Base-by-base conservation (phyloP, 2,797 vertebrate genomes). In the Garrulus glandarius region DNA sequence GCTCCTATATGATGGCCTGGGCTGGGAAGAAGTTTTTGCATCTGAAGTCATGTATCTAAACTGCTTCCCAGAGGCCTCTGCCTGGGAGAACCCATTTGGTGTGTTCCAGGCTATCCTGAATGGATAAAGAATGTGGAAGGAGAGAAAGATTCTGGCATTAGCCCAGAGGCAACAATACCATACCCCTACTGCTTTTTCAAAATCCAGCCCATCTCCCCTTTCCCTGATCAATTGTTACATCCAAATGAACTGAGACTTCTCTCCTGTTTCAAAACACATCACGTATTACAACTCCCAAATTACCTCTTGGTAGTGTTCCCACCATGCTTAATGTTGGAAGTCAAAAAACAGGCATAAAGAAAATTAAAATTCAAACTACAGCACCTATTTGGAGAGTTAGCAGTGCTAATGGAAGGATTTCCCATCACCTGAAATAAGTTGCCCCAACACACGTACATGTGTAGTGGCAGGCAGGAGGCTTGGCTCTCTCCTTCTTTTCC, bases 381-480 rank as follows among this genome's bases (percentile, higher is more conserved):
- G 36, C 65, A 32, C 11, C 16, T 17, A 1, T 34, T 30, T 57
- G 20, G 55, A 60, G 43, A 69, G 34, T 57, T 67, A 13, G 23
- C 39, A 30, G 19, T 53, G 27, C 53, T 34, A 5, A 4, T 0
- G 1, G 41, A 46, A 41, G 49, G 61, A 30, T 43, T 44, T 37
- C 29, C 16, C 34, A 5, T 39, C 22, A 13, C 52, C 36, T 86
- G 41, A 46, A 70, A 41, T 0, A 2, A 6, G 11, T 15, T 77
- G 49, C 10, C 34, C 32, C 41, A 60, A 13, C 22, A 34, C 4
- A 1, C 1, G 21, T 22, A 9, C 8, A 0, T 26, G 13, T 29
- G 20, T 17, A 26, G 17, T 5, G 20, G 21, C 12, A 3, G 21
- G 24, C 9, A 39, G 22, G 39, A 22, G 4, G 13, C 46, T 83